Evolutionary conservation across 2,888 invertebrate genomes (phyloP).

Genomic region (Acronicta aceris): DNA sequence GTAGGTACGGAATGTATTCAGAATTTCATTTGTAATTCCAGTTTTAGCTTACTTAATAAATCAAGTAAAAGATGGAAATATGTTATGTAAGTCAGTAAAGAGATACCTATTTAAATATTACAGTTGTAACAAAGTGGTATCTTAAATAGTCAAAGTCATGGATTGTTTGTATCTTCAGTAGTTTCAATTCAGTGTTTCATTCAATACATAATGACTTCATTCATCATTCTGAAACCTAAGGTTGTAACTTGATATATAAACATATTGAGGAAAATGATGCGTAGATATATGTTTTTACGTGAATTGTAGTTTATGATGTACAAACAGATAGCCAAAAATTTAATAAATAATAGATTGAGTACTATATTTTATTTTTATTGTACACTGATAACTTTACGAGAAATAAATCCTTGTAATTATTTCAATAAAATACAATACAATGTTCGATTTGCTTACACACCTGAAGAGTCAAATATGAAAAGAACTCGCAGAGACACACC

Average conservation of each 20-base stretch:
- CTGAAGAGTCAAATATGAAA: conserved; percentile 50
- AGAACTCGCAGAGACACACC: conserved; percentile 38
- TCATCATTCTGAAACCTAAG: conserved; percentile 84
- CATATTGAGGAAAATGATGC: conserved; percentile 79
- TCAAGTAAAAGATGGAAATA: conserved; percentile 9
- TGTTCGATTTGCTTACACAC: conserved; percentile 39
- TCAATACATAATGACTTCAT: conserved; percentile 63
- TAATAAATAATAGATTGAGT: conserved; percentile 82
- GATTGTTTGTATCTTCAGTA: conserved; percentile 55
- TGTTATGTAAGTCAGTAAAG: conserved; percentile 12
- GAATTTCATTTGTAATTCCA: neutral
- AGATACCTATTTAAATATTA: neutral
- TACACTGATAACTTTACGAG: neutral
- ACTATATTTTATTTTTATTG: conserved; percentile 55
- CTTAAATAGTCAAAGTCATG: conserved; percentile 37
- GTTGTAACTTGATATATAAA: conserved; percentile 87
- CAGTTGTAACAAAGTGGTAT: conserved; percentile 13
- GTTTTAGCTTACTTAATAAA: conserved; percentile 9
- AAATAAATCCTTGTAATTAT: conserved; percentile 2
- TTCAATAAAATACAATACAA: conserved; percentile 39
- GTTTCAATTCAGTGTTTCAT: conserved; percentile 57
- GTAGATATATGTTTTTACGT: conserved; percentile 87
- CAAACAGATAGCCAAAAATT: conserved; percentile 84
- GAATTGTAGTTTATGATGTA: conserved; percentile 84
- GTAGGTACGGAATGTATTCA: neutral